phyloP scores from a whole-genome alignment of 2,888 invertebrate genomes.

The Dermolepida albohirtum region DNA sequence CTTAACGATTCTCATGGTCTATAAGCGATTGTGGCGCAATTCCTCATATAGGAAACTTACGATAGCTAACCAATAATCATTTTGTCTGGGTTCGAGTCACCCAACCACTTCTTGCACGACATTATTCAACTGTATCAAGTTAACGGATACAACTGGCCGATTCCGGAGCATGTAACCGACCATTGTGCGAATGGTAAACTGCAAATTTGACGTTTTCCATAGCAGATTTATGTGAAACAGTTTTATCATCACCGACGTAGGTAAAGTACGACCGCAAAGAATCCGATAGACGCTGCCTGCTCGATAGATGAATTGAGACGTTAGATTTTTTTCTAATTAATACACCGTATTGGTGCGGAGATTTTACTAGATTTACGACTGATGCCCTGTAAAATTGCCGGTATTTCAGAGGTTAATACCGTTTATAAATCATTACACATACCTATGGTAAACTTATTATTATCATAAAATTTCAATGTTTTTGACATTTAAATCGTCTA shows the following conservation, averaged over 20 bases:
- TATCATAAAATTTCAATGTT: slow-evolving; percentile 47
- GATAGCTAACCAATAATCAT: slow-evolving; percentile 63
- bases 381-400: slow-evolving; percentile 42
- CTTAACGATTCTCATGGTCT: slow-evolving; percentile 32
- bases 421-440: slow-evolving; percentile 48
- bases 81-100: slow-evolving; percentile 58
- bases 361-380: slow-evolving; percentile 47
- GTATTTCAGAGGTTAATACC: slow-evolving; percentile 45
- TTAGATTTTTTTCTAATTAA: slow-evolving; percentile 50
- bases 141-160: slow-evolving; percentile 8
- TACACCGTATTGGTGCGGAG: slow-evolving; percentile 7
- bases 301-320: slow-evolving; percentile 60
- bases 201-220: slow-evolving; percentile 59
- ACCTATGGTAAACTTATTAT: slow-evolving; percentile 40
- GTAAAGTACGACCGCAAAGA: slow-evolving; percentile 34
- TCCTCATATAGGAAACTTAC: slow-evolving; percentile 56
- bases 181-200: slow-evolving; percentile 56
- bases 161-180: slow-evolving; percentile 35
- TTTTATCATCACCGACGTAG: slow-evolving; percentile 47
- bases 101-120: slow-evolving; percentile 41
- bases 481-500: slow-evolving; percentile 45
- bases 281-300: slow-evolving; percentile 14
- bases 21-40: slow-evolving; percentile 53
- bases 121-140: not conserved
- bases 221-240: slow-evolving; percentile 57